phyloP scores from a whole-genome alignment of 2,888 invertebrate genomes.

The Villa cingulata region DNA sequence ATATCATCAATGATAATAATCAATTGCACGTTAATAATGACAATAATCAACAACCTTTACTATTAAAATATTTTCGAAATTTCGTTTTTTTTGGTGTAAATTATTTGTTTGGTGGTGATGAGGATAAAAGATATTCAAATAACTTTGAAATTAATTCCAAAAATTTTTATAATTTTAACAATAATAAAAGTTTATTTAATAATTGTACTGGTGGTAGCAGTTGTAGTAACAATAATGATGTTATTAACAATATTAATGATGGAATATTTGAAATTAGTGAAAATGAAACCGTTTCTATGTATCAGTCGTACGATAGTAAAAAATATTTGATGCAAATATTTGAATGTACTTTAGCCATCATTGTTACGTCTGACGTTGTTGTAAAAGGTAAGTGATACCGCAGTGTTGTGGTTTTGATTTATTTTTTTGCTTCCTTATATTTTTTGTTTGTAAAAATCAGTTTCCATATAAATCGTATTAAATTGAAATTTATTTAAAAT shows the following conservation, averaged over 20 bases:
- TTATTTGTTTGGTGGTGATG: conserved; percentile 4
- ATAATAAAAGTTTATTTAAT: no score
- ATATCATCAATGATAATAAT: background rate
- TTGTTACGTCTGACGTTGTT: conserved; percentile 28
- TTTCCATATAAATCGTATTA: no score
- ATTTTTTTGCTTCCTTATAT: no score
- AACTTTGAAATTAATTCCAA: no score
- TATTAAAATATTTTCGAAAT: background rate
- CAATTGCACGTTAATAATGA: background rate
- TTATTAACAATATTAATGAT: background rate
- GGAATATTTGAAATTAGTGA: conserved; percentile 13
- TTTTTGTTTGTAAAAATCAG: no score
- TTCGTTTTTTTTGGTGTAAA: conserved; percentile 3
- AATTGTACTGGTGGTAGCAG: no score
- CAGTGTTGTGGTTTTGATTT: no score
- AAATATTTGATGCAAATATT: conserved; percentile 30
- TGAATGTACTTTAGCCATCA: conserved; percentile 31
- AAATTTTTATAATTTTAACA: no score
- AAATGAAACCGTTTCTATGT: conserved; percentile 21
- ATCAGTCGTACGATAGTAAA: conserved; percentile 27
- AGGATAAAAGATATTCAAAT: background rate
- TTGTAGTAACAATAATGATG: background rate
- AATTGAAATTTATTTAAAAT: no score
- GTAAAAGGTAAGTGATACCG: conserved; percentile 32
- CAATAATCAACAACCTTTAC: background rate